phyloP scores from a whole-genome alignment of 2,888 invertebrate species.

The Acrobasis consociella region DNA sequence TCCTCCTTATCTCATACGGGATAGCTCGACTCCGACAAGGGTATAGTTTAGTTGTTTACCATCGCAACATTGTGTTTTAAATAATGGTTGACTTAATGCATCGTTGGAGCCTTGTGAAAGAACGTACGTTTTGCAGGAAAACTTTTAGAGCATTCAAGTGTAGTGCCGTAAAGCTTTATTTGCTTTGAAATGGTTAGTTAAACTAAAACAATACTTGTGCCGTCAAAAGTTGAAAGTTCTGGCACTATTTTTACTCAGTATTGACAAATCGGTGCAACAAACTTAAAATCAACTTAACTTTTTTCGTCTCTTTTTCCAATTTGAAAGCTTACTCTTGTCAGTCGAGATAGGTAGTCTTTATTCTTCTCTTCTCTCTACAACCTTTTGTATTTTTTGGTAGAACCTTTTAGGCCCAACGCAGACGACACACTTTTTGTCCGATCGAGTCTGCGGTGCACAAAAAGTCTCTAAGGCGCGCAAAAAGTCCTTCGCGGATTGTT shows the following conservation, averaged over 20 bases:
- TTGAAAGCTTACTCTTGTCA: too few species aligned
- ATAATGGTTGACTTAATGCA: not conserved
- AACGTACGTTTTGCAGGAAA: not conserved
- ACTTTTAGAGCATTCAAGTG: not conserved
- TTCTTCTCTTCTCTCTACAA: too few species aligned
- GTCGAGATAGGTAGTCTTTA: too few species aligned
- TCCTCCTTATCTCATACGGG: not conserved
- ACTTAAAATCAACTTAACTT: too few species aligned
- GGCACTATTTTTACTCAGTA: not conserved
- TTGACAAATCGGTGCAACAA: not conserved
- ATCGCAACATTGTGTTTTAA: constrained; percentile 9
- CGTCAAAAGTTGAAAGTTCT: not conserved
- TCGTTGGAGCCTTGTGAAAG: not conserved
- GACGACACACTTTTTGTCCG: too few species aligned
- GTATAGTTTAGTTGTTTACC: constrained; percentile 17
- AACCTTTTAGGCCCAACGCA: too few species aligned
- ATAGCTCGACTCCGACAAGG: constrained; percentile 13
- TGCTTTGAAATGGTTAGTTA: not conserved
- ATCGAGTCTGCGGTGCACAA: too few species aligned
- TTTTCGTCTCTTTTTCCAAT: too few species aligned
- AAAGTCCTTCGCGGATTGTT: too few species aligned
- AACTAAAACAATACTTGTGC: constrained; percentile 2
- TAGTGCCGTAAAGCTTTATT: constrained; percentile 3
- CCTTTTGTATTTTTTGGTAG: too few species aligned
- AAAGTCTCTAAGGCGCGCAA: too few species aligned